phyloP scores from a whole-genome alignment of 2,113 vertebrate species.

The Oreochromis niloticus region DNA sequence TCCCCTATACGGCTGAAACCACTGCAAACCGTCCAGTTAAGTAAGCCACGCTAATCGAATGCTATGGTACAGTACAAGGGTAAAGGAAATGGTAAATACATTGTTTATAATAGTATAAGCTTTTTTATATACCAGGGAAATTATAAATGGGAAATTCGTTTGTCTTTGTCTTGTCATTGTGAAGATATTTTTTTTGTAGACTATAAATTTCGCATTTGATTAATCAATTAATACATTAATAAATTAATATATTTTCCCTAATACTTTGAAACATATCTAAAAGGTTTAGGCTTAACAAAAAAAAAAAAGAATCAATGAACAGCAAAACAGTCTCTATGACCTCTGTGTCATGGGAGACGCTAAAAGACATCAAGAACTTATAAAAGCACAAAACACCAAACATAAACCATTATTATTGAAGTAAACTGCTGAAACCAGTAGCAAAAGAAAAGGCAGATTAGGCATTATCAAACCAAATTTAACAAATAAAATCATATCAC shows the following conservation, averaged over 20 bases:
- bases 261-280: neutral
- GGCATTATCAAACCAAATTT: neutral
- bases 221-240: neutral
- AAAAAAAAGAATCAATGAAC: neutral
- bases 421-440: neutral
- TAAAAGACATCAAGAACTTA: neutral
- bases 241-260: neutral
- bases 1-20: conserved; percentile 18
- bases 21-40: neutral
- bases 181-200: neutral
- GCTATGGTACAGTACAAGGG: neutral
- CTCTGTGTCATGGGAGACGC: neutral
- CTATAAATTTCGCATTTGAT: neutral
- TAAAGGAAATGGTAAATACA: neutral
- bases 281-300: neutral
- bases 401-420: neutral
- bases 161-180: neutral
- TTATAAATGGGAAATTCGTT: neutral
- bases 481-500: neutral
- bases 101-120: neutral
- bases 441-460: neutral
- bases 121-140: neutral
- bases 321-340: neutral
- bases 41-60: neutral
- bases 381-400: neutral